Base-by-base conservation (phyloP, 2,888 invertebrate species). In the Corbicula japonica region DNA sequence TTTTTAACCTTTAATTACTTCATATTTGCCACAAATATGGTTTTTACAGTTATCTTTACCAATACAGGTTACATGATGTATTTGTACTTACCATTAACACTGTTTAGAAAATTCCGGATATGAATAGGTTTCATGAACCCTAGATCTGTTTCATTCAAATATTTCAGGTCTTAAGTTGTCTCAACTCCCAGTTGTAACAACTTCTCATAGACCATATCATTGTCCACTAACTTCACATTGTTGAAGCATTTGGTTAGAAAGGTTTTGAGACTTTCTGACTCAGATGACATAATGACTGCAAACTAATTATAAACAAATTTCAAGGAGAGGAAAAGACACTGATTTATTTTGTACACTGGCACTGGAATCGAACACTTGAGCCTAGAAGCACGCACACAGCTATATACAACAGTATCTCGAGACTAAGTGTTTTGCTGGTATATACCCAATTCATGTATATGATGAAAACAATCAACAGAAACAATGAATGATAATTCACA, bases 361-460 rank as follows among this genome's bases (percentile, higher is more conserved):
- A n/a, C n/a, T n/a, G n/a, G n/a, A n/a, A n/a, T n/a, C 18, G 46
- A 46, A 46, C 46, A 46, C 46, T 46, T 46, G 18, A 46, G 46
- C 5, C 46, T 46, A 46, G 46, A 46, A 46, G 46, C 46, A 46
- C 46, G 5, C 46, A 46, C 46, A 46, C 46, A 46, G 5, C 46
- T 46, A 46, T 46, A 46, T 8, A 46, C 46, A 8, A 46, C 46
- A 46, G 46, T 46, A 46, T 15, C 46, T 46, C 18, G 46, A 46
- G 46, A 46, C 46, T 8, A 21, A 3, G 46, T 46, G 46, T 46
- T 46, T 46, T 46, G 46, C 46, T 46, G 46, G 46, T 46, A 46
- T 46, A 46, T 46, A 46, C 46, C 46, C 46, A 46, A 46, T 46
- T 46, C 46, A 46, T 46, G 46, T 3, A 46, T 46, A 46, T 46